Base-by-base conservation (phyloP, 2,888 invertebrate species). In the Caenorhabditis macrosperma region DNA sequence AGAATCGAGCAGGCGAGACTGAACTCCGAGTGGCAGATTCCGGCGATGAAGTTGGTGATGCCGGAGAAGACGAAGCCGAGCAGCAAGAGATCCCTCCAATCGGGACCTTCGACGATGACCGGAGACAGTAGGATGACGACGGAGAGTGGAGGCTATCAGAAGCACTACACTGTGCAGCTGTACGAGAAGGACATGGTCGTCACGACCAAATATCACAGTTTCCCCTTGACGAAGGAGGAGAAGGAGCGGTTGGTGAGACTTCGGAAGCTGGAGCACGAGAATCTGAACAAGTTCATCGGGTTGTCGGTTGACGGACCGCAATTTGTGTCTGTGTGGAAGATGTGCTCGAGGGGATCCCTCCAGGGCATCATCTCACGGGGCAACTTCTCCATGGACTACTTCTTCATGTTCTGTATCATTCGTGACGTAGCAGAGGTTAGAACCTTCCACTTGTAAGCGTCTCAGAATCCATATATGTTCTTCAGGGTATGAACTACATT, bases 201-300 rank as follows among this genome's bases (percentile, higher is more conserved):
- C 48, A 74, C 76, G 33, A 84, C 54, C 1, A 78, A 76, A 22
- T 75, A 79, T 64, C 69, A 66, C 10, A 33, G 71, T 3, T 24
- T 54, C 17, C 50, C 44, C 0, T 17, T 83, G 30, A 38, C 60
- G 1, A 57, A 26, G 22, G 28, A 57, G 2, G 81, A 83, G 7
- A 68, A 44, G 28, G 75, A 72, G 26, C 41, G 44, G n/a, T 67
- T 82, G 15, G 68, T 76, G n/a, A 66, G 71, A 81, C 30, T 89
- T 54, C 60, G 88, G 6, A 83, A 87, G 41, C 46, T 89, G 59
- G 88, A 89, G 28, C 86, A 89, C 77, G 87, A 88, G 35, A 90
- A 90, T 72, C 26, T 88, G 50, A 88, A 89, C 82, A 85, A 84
- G 41, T 89, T 89, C 59, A 69, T 88, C n/a, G 89, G 89, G 0